Conservation (phyloP, 2,113 vertebrate genomes). For the Bubo blakistoni region DNA sequence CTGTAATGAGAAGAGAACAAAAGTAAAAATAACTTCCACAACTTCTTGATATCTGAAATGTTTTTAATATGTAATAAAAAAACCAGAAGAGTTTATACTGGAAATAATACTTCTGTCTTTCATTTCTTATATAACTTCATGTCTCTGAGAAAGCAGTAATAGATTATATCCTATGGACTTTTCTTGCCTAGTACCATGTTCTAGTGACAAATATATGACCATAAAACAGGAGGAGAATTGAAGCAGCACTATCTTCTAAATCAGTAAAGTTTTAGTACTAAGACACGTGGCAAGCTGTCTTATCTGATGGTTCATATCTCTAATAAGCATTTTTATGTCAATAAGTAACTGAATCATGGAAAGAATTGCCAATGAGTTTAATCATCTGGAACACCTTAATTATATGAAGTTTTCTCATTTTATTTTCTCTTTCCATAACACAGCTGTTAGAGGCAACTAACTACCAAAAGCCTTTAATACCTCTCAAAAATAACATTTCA, state of each 20-base stretch:
- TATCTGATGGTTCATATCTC: slow-evolving; percentile 36
- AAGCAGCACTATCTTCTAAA: slow-evolving; percentile 31
- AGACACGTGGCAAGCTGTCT: slow-evolving; percentile 43
- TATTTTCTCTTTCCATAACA: slow-evolving; percentile 8
- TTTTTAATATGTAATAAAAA: background rate
- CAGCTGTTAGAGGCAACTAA: background rate
- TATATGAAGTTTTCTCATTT: background rate
- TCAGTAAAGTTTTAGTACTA: slow-evolving; percentile 27
- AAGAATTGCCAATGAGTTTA: slow-evolving; percentile 6
- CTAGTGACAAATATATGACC: background rate
- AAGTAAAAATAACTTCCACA: background rate
- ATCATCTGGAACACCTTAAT: slow-evolving; percentile 16
- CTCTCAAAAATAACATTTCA: background rate
- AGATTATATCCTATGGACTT: background rate
- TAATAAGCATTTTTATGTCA: slow-evolving; percentile 55
- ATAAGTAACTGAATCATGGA: slow-evolving; percentile 43
- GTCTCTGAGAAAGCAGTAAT: background rate
- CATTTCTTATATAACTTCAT: background rate
- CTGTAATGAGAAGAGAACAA: background rate
- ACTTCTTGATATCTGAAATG: background rate
- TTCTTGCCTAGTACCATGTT: background rate
- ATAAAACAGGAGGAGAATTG: background rate
- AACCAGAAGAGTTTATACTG: background rate
- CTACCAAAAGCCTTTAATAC: background rate
- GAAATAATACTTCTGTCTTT: background rate